Percentiles rank a stretch among this genome's conserved stretches.
These are phyloP conservation scores for Atta colombica DNA, from an alignment of 1,140 invertebrate species.

Conservation along the genomic window DNA sequence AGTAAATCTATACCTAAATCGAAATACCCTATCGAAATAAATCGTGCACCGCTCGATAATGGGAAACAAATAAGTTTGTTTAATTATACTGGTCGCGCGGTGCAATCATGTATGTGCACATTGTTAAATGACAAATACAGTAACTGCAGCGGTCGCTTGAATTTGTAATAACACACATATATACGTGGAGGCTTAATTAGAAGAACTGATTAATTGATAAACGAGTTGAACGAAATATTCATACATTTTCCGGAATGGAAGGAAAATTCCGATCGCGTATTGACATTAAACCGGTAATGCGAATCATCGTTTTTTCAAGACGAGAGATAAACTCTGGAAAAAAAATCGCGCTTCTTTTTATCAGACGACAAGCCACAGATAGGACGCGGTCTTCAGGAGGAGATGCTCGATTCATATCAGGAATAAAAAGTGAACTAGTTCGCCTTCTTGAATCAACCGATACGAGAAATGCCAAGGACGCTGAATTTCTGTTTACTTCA, in stretches of 20 bases:
- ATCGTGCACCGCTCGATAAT: slow-evolving; percentile 3
- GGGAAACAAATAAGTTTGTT: slow-evolving; percentile 55
- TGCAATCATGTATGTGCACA: slow-evolving; percentile 27
- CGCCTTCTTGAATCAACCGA: slow-evolving; percentile 62
- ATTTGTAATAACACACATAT: background rate
- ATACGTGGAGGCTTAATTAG: slow-evolving; percentile 29
- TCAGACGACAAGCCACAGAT: background rate
- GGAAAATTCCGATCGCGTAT: background rate
- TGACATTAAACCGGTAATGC: background rate
- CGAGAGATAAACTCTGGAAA: background rate
- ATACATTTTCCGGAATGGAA: background rate
- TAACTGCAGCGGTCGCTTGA: background rate
- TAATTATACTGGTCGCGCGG: slow-evolving; percentile 35
- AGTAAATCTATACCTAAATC: too few relatives aligned
- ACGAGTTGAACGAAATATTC: background rate
- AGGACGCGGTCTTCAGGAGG: slow-evolving; percentile 46
- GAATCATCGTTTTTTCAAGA: background rate
- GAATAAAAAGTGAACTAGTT: slow-evolving; percentile 69
- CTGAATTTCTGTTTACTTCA: slow-evolving; percentile 21
- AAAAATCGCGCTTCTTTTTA: background rate
- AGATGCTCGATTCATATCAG: slow-evolving; percentile 41
- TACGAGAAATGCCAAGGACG: slow-evolving; percentile 66
- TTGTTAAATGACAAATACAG: slow-evolving; percentile 43
- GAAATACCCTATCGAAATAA: background rate
- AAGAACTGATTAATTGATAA: slow-evolving; percentile 29